A percentile compares a stretch with the other conserved stretches of the same genome.
Conservation (phyloP, 1,140 invertebrate genomes). For the Tribolium castaneum region DNA sequence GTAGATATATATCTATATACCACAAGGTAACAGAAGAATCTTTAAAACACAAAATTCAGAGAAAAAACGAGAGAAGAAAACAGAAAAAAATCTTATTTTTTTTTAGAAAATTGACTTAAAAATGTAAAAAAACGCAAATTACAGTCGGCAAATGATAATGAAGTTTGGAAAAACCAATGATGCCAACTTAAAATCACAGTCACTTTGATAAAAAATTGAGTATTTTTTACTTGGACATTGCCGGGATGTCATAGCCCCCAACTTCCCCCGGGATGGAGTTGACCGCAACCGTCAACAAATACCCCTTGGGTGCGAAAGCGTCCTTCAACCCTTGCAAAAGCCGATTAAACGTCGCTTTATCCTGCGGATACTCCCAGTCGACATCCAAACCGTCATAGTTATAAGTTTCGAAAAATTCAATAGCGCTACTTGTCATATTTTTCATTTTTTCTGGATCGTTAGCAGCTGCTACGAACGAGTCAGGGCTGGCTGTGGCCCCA, state of each 20-base stretch:
- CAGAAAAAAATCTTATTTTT: too few relatives aligned
- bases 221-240: constrained; percentile 86
- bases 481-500: constrained; percentile 62
- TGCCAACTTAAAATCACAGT: too few relatives aligned
- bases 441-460: constrained; percentile 61
- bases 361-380: constrained; percentile 85
- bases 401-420: constrained; percentile 70
- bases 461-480: constrained; percentile 59
- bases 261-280: constrained; percentile 53
- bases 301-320: constrained; percentile 76
- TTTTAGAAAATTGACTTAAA: too few relatives aligned
- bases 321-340: constrained; percentile 66
- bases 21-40: too few relatives aligned
- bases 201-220: background rate
- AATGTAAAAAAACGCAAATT: too few relatives aligned
- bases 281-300: constrained; percentile 84
- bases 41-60: too few relatives aligned
- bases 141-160: too few relatives aligned
- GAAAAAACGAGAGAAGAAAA: too few relatives aligned
- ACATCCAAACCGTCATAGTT: constrained; percentile 82
- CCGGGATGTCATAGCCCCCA: constrained; percentile 85
- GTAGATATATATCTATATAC: too few relatives aligned
- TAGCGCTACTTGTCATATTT: constrained; percentile 70
- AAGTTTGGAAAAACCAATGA: too few relatives aligned
- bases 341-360: constrained; percentile 60